Conservation (phyloP, 2,888 invertebrate species). For the Cancer borealis region DNA sequence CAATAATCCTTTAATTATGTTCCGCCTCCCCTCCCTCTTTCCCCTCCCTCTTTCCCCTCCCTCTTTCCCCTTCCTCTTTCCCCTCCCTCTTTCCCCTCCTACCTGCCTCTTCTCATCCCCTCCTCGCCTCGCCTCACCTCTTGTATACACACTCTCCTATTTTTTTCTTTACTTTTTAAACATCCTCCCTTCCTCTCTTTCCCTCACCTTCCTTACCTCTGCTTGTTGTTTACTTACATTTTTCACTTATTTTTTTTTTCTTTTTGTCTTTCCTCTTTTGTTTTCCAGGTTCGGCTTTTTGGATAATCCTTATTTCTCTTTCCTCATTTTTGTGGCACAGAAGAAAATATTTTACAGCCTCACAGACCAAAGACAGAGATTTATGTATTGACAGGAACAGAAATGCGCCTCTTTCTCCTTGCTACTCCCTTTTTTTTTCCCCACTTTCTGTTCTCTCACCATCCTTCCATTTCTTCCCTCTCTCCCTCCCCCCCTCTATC, state of each 20-base stretch:
- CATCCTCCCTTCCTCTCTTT: neutral
- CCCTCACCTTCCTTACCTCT: neutral
- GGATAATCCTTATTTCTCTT: neutral
- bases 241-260: neutral
- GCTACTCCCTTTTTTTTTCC: neutral
- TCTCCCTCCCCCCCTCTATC: neutral
- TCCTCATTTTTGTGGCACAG: neutral
- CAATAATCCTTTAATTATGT: constrained; percentile 11
- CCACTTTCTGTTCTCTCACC: neutral
- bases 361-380: neutral
- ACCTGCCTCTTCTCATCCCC: neutral
- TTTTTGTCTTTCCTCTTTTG: neutral
- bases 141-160: neutral
- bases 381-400: neutral
- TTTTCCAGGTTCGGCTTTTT: neutral
- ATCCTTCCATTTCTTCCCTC: too few species aligned
- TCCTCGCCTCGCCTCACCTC: constrained; percentile 20
- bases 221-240: neutral
- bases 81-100: neutral
- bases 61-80: neutral
- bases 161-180: constrained; percentile 20
- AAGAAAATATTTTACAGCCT: neutral
- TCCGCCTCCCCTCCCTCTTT: neutral
- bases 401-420: neutral
- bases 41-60: too few species aligned